Evolutionary conservation across 1,140 invertebrate species (phyloP).

Genomic region (Sesamia nonagrioides): DNA sequence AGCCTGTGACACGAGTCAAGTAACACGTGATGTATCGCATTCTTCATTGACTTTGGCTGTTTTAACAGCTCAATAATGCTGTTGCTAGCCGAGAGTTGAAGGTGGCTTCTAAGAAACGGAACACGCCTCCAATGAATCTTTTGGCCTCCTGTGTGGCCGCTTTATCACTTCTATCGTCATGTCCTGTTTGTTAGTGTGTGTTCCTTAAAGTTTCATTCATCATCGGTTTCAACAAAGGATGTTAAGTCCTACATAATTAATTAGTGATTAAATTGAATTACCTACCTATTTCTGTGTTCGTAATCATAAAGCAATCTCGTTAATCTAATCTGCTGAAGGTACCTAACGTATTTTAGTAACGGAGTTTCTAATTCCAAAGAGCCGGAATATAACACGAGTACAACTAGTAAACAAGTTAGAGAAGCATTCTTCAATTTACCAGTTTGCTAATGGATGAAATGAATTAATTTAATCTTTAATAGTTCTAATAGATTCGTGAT

Average conservation of each 20-base stretch:
- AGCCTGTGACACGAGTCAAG: slow-evolving; percentile 12
- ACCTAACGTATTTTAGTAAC: too few species aligned
- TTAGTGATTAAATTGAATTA: neutral
- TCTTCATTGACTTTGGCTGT: neutral
- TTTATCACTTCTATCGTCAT: neutral
- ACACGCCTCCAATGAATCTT: neutral
- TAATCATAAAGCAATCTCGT: neutral
- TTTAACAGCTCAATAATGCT: neutral
- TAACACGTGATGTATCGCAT: slow-evolving; percentile 16
- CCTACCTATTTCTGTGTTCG: neutral
- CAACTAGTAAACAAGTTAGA: neutral
- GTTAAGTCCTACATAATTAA: neutral
- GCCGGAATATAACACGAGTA: neutral
- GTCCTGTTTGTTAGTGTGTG: neutral
- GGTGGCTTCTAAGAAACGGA: slow-evolving; percentile 4
- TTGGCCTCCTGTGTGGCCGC: neutral
- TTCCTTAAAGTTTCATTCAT: neutral
- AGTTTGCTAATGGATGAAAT: neutral
- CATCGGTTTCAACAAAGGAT: neutral
- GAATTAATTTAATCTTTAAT: neutral
- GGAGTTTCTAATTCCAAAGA: too few species aligned
- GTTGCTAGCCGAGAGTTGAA: slow-evolving; percentile 7
- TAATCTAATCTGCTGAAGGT: neutral
- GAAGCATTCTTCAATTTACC: too few species aligned
- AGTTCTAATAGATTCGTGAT: neutral